Evolutionary conservation across 2,113 vertebrate species (phyloP).

Genomic region (Penelope pileata): DNA sequence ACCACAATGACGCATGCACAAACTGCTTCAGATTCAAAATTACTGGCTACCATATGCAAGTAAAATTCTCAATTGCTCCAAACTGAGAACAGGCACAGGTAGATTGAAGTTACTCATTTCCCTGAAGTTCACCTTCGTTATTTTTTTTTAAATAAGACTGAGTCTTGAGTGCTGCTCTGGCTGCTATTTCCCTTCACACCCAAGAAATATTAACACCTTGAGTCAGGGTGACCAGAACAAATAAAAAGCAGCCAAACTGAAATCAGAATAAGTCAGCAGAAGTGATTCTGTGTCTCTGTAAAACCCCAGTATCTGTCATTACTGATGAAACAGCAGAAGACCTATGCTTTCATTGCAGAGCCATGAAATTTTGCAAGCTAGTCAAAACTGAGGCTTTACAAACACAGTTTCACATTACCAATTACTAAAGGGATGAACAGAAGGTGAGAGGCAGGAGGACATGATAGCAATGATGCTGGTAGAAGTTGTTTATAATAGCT

Average conservation of each 20-base stretch:
- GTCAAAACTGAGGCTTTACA: neutral
- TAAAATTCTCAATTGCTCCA: neutral
- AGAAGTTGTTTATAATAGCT: slow-evolving; percentile 18
- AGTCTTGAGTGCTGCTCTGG: neutral
- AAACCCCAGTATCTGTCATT: neutral
- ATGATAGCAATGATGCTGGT: neutral
- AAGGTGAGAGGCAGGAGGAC: neutral
- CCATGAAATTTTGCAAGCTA: neutral
- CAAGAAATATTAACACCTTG: neutral
- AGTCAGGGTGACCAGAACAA: neutral
- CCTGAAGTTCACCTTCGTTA: slow-evolving; percentile 6
- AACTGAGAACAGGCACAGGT: neutral
- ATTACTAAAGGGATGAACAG: neutral
- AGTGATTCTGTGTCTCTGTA: neutral
- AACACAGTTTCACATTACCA: neutral
- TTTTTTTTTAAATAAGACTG: neutral
- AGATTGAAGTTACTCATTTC: neutral
- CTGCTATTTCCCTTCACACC: neutral
- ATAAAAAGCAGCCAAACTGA: slow-evolving; percentile 1
- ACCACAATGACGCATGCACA: neutral
- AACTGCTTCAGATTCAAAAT: neutral
- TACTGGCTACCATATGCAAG: neutral
- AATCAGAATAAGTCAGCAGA: neutral
- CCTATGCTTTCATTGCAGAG: neutral
- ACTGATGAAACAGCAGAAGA: slow-evolving; percentile 4